Evolutionary conservation across 2,113 vertebrate genomes (phyloP), one percentile per base, ranked within the genome.

Genomic region (Progne subis): DNA sequence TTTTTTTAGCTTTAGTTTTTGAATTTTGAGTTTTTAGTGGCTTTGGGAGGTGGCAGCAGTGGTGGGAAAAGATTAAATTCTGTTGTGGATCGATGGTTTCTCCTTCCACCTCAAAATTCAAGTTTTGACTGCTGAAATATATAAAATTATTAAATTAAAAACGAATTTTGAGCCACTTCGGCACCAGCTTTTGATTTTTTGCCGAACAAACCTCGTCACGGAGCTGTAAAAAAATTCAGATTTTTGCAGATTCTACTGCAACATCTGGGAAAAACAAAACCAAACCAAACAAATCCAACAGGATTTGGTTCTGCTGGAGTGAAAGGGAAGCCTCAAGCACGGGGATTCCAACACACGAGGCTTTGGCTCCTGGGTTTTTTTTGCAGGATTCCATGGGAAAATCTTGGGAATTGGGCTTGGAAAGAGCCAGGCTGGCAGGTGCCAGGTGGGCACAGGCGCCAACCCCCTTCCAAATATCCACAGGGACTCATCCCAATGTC

Each of bases 161-260:
- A 20, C 9, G 24, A 24, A 60, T 11, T n/a, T 20, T 2, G 26
- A 69, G 14, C 57, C 37, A 2, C 0, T 9, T 1, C 18, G 18
- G 41, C 72, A 20, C 46, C n/a, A 34, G 8, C 18, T 44, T 23
- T 24, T 24, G 37, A 37, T n/a, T 49, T 49, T 49, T 49, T 49
- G 47, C 21, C 23, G 47, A 49, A 13, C 21, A 23, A 23, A 49
- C 23, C 47, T 49, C 18, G 21, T 21, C 47, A 49, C 12, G 11
- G 21, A 24, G 47, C 47, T 49, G 21, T 49, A 49, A 49, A 49
- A 49, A 49, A 49, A 49, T 23, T 49, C 47, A 24, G 47, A 49
- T 49, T 49, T 49, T 49, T 49, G 47, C 47, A 24, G 47, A 49
- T 49, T 49, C 13, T 37, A 37, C 37, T 37, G 37, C 37, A 37